Conservation (phyloP, 1,140 invertebrate species). For the Caligus rogercresseyi region DNA sequence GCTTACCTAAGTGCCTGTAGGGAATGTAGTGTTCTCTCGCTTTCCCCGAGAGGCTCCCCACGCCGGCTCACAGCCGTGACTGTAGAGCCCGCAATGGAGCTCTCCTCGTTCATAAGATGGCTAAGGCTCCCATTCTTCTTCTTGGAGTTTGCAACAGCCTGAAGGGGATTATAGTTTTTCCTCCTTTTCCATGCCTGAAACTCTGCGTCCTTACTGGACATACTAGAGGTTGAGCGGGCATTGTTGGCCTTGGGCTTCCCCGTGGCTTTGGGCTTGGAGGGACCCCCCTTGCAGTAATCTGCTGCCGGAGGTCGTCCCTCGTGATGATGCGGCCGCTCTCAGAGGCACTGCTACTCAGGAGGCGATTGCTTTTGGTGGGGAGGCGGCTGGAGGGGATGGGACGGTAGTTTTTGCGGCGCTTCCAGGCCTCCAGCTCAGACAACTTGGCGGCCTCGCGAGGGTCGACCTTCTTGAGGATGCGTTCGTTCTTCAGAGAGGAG, state of each 20-base stretch:
- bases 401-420: not conserved
- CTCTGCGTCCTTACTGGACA: slow-evolving; percentile 52
- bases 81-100: not conserved
- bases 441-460: not conserved
- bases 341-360: not conserved
- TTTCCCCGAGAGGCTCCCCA: slow-evolving; percentile 1
- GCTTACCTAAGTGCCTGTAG: not conserved
- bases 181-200: slow-evolving; percentile 78
- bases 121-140: slow-evolving; percentile 30
- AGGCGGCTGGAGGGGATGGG: not conserved
- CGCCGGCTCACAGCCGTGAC: not conserved
- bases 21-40: not conserved
- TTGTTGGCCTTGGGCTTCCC: not conserved
- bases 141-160: slow-evolving; percentile 55
- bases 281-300: not conserved
- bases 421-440: not conserved
- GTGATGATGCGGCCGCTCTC: not conserved
- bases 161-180: slow-evolving; percentile 76
- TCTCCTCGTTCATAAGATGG: slow-evolving; percentile 6
- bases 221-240: slow-evolving; percentile 40
- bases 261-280: not conserved
- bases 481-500: not conserved
- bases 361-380: not conserved
- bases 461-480: not conserved
- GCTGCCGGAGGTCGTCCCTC: not conserved